Evolutionary conservation across 2,888 invertebrate species (phyloP).

Genomic region (Hyposoter didymator): DNA sequence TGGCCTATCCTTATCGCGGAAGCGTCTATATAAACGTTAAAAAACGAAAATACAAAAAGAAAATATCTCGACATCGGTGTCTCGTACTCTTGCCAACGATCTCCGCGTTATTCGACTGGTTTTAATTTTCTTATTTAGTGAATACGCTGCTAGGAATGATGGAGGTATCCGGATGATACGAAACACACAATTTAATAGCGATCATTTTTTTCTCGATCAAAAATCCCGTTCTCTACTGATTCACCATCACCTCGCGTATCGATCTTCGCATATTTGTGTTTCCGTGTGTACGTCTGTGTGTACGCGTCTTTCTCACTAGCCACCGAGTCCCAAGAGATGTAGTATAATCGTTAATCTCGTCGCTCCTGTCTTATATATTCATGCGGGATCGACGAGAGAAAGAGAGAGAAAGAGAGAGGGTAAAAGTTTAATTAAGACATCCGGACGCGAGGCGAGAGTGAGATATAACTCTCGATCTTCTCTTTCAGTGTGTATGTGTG

Average conservation of each 20-base stretch:
- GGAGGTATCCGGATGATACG: slow-evolving; percentile 42
- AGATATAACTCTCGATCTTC: slow-evolving; percentile 25
- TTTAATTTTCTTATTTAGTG: slow-evolving; percentile 36
- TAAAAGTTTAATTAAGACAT: slow-evolving; percentile 66
- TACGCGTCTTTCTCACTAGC: slow-evolving; percentile 19
- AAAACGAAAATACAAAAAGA: background rate
- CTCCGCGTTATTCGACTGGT: slow-evolving; percentile 35
- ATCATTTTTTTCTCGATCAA: slow-evolving; percentile 49
- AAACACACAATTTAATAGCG: slow-evolving; percentile 54
- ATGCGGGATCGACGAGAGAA: slow-evolving; percentile 18
- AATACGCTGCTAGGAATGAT: slow-evolving; percentile 44
- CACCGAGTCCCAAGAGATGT: slow-evolving; percentile 24
- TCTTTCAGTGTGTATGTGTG: slow-evolving; percentile 29
- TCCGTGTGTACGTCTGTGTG: background rate
- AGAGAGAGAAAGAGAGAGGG: slow-evolving; percentile 13
- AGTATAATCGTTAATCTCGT: slow-evolving; percentile 64
- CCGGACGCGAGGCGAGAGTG: slow-evolving; percentile 36
- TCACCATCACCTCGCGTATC: background rate
- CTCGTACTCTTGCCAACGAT: slow-evolving; percentile 12
- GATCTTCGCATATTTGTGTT: background rate
- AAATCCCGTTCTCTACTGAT: slow-evolving; percentile 48
- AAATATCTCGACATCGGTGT: slow-evolving; percentile 18
- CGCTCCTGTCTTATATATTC: slow-evolving; percentile 34
- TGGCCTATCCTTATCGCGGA: slow-evolving; percentile 40
- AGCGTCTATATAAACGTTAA: background rate